Conservation (phyloP, 37 sponge, comb jelly and placozoan genomes). For the Aphrocallistes beatrix region DNA sequence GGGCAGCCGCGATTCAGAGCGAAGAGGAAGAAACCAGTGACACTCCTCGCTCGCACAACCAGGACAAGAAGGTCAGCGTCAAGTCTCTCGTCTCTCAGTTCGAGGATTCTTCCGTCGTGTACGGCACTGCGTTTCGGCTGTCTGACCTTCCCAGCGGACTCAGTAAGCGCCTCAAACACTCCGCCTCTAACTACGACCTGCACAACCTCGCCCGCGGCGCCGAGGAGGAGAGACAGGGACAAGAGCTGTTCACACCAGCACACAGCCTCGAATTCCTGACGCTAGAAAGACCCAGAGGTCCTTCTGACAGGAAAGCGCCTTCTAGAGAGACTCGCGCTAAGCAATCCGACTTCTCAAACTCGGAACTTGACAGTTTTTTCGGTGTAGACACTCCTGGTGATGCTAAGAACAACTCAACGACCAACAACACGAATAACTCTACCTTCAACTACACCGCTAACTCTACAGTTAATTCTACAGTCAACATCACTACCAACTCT, state of each 20-base stretch:
- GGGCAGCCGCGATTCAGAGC: not conserved
- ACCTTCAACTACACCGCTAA: too few species aligned
- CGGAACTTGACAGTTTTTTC: not conserved
- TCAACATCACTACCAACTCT: not conserved
- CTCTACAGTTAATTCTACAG: too few species aligned
- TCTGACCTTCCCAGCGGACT: not conserved
- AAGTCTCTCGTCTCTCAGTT: conserved; percentile 9
- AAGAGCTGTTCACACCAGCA: not conserved
- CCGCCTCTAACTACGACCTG: not conserved
- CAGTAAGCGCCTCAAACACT: not conserved
- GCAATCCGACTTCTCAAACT: not conserved
- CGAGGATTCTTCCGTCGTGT: conserved; percentile 1
- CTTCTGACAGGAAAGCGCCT: not conserved
- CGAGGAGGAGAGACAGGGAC: not conserved
- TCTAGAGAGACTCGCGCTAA: not conserved
- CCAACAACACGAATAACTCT: too few species aligned
- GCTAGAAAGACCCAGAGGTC: not conserved
- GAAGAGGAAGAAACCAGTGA: not conserved
- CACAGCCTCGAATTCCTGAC: not conserved
- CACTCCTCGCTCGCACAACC: not conserved
- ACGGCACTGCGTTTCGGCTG: not conserved
- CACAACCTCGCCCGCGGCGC: not conserved
- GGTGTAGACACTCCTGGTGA: not conserved
- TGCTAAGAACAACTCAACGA: too few species aligned
- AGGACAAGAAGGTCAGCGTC: not conserved